phyloP scores from a whole-genome alignment of 92 coral and sea anemone genomes.

The Diadumene lineata region DNA sequence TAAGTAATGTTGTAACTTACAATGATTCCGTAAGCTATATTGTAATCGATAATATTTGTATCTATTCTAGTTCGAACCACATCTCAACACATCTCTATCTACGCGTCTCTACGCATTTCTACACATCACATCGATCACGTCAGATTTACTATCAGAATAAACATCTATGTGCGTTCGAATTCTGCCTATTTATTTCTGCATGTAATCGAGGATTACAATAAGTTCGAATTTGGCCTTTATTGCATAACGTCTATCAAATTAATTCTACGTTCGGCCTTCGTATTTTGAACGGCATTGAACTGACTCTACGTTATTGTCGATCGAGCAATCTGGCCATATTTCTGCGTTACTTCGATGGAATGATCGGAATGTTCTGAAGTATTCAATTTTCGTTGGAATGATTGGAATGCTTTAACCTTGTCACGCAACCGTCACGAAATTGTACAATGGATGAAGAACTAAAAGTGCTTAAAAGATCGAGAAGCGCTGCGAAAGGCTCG shows the following conservation, averaged over 20 bases:
- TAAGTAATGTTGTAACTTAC: too few relatives aligned
- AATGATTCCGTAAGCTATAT: too few relatives aligned
- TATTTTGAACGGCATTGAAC: not conserved
- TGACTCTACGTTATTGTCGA: not conserved
- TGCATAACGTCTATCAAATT: not conserved
- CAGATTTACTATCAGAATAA: too few relatives aligned
- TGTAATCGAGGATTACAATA: too few relatives aligned
- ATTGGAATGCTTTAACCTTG: not conserved
- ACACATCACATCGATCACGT: too few relatives aligned
- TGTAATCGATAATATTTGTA: too few relatives aligned
- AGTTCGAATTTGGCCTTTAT: not conserved
- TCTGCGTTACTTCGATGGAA: conserved; percentile 4
- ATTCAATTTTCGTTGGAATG: not conserved
- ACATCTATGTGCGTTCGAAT: too few relatives aligned
- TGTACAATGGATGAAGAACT: conserved; percentile 18
- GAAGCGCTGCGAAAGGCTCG: conserved; percentile 34
- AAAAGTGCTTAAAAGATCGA: conserved; percentile 24
- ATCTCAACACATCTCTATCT: too few relatives aligned
- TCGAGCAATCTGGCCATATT: not conserved
- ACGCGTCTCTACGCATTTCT: too few relatives aligned
- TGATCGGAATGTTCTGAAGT: conserved; percentile 5
- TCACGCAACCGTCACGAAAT: not conserved
- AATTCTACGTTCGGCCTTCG: not conserved
- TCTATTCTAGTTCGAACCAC: too few relatives aligned
- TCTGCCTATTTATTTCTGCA: too few relatives aligned